Percentiles rank a stretch among this genome's conserved stretches.
These are phyloP conservation scores for Montipora capitata DNA, from an alignment of 92 coral and sea anemone genomes.

Conservation along the genomic window DNA sequence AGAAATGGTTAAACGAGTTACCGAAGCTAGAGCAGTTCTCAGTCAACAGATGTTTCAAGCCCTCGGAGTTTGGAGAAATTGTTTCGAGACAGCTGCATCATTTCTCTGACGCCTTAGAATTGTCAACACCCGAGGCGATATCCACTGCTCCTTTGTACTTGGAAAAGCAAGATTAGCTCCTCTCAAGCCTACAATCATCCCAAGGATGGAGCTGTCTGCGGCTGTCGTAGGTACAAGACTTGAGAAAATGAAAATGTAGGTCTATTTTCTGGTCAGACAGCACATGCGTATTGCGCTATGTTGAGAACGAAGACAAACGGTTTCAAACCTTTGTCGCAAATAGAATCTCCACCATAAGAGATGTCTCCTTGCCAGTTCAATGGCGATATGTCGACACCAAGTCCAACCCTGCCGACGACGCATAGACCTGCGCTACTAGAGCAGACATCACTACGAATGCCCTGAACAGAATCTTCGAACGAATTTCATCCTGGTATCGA, in stretches of 20 bases:
- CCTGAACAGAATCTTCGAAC: conserved; percentile 6
- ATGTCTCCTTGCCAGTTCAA: conserved; percentile 22
- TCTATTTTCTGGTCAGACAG: conserved; percentile 66
- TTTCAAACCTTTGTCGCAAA: conserved; percentile 64
- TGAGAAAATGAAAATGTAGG: conserved; percentile 35
- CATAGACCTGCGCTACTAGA: background rate
- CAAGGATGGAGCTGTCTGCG: conserved; percentile 59
- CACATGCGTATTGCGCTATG: conserved; percentile 48
- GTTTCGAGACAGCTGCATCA: background rate
- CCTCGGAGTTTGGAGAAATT: background rate
- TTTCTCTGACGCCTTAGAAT: too few species aligned
- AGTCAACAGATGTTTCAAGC: conserved; percentile 20
- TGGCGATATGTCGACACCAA: conserved; percentile 43
- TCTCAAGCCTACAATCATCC: conserved; percentile 24
- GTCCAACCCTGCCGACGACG: conserved; percentile 32
- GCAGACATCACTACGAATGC: background rate
- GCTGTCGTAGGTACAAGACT: conserved; percentile 57
- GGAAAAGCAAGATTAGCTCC: conserved; percentile 51
- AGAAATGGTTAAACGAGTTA: background rate
- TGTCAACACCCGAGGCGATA: conserved; percentile 1
- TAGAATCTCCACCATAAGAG: conserved; percentile 41
- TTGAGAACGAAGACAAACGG: conserved; percentile 42
- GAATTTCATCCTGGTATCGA: conserved; percentile 43
- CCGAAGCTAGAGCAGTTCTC: conserved; percentile 13
- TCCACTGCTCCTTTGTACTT: conserved; percentile 59